Conservation (phyloP, 2,797 vertebrate species). For the Eidolon dupreanum region DNA sequence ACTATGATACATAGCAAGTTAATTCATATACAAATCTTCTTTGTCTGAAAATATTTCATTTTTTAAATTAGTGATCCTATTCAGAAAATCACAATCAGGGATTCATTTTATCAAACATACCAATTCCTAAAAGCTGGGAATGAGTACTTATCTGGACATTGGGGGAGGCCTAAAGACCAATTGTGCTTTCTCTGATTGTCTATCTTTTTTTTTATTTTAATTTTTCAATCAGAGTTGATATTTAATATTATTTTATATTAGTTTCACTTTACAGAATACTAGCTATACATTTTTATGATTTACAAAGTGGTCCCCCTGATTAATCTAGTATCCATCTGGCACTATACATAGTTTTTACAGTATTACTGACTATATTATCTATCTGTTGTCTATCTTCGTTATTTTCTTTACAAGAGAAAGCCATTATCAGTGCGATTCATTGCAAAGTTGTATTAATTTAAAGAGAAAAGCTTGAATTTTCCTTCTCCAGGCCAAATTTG, state of each 20-base stretch:
- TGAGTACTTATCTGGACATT: constrained; percentile 20
- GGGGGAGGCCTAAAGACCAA: background rate
- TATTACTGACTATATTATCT: no score
- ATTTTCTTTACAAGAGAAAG: constrained; percentile 68
- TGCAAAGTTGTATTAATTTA: constrained; percentile 58
- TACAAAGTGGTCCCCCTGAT: no score
- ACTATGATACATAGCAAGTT: background rate
- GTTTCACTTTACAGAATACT: no score
- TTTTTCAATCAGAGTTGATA: no score
- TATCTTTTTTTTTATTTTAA: constrained; percentile 42
- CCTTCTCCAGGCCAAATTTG: constrained; percentile 48
- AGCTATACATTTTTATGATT: no score
- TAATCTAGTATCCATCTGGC: no score
- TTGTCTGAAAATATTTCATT: constrained; percentile 22
- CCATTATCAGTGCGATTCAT: constrained; percentile 56
- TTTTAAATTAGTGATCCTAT: constrained; percentile 34
- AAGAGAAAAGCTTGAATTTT: constrained; percentile 64
- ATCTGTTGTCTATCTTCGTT: background rate
- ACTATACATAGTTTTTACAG: no score
- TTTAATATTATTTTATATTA: no score
- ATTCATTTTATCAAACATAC: constrained; percentile 4
- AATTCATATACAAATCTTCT: background rate
- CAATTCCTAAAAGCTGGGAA: background rate
- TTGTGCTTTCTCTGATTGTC: constrained; percentile 22
- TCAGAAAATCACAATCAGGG: background rate